Evolutionary conservation across 2,113 vertebrate species (phyloP).

Genomic region (Scolopax mira): DNA sequence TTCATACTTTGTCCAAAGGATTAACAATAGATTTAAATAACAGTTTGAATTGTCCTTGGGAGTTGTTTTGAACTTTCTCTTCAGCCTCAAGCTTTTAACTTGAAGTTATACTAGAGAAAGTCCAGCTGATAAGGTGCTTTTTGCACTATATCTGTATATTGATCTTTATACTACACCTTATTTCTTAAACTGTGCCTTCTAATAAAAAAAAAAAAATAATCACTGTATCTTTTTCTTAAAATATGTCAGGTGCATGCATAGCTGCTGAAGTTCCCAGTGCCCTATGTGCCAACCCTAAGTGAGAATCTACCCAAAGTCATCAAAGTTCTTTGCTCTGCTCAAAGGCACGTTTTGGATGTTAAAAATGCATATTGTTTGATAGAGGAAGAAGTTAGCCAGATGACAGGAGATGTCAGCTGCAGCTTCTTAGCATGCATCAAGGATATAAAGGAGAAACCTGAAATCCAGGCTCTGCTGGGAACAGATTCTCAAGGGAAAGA

Average conservation of each 20-base stretch:
- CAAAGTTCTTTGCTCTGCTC: not conserved
- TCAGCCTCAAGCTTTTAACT: not conserved
- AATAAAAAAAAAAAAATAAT: not conserved
- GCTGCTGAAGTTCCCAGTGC: not conserved
- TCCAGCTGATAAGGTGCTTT: not conserved
- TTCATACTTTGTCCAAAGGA: not conserved
- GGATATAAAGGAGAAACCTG: not conserved
- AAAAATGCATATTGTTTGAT: not conserved
- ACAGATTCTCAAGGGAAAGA: not conserved
- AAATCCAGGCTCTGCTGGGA: not conserved
- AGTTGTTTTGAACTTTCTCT: not conserved
- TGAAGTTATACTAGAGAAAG: not conserved
- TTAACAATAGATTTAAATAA: not conserved
- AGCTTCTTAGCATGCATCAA: not conserved
- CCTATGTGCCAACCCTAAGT: not conserved
- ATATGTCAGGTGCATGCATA: not conserved
- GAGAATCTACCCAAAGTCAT: not conserved
- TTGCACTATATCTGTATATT: not conserved
- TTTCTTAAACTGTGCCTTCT: not conserved
- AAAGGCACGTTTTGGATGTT: not conserved
- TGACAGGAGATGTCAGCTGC: not conserved
- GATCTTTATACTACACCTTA: not conserved
- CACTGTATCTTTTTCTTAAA: not conserved
- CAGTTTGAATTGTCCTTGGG: not conserved
- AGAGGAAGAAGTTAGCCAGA: not conserved